phyloP scores from a whole-genome alignment of 2,797 vertebrate genomes.

The Brachyrhaphis roseni region DNA sequence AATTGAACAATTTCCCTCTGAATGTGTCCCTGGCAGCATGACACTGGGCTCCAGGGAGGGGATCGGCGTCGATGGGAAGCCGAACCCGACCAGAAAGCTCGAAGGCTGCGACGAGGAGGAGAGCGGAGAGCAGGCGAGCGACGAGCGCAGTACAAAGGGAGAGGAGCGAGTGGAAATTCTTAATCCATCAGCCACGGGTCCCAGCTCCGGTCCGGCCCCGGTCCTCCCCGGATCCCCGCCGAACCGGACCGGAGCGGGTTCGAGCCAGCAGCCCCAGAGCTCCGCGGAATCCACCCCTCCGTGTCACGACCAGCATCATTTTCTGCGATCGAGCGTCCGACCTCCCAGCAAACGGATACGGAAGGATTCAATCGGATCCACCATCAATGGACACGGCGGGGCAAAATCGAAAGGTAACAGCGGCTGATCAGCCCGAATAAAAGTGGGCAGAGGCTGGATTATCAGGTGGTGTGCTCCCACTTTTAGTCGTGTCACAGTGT shows the following conservation, averaged over 20 bases:
- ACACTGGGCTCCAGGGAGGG: slow-evolving; percentile 94
- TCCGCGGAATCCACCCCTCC: slow-evolving; percentile 76
- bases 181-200: slow-evolving; percentile 80
- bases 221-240: slow-evolving; percentile 74
- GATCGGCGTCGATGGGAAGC: slow-evolving; percentile 89
- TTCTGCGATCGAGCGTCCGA: slow-evolving; percentile 97
- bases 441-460: slow-evolving; percentile 15
- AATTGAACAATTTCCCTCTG: slow-evolving; percentile 62
- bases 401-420: slow-evolving; percentile 91
- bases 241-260: slow-evolving; percentile 66
- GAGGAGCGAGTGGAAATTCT: slow-evolving; percentile 87
- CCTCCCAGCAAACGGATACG: slow-evolving; percentile 97
- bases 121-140: slow-evolving; percentile 88
- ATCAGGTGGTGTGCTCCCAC: slow-evolving; percentile 23
- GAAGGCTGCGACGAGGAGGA: slow-evolving; percentile 90
- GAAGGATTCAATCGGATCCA: slow-evolving; percentile 89
- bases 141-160: slow-evolving; percentile 95
- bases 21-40: slow-evolving; percentile 88
- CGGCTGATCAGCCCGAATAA: slow-evolving; percentile 30
- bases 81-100: slow-evolving; percentile 90
- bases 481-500: slow-evolving; percentile 9
- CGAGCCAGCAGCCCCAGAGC: slow-evolving; percentile 67
- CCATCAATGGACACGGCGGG: slow-evolving; percentile 83
- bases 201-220: slow-evolving; percentile 74
- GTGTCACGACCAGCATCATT: slow-evolving; percentile 98